Base-by-base conservation (phyloP, 1,140 invertebrate species). In the Plectus sambesii region DNA sequence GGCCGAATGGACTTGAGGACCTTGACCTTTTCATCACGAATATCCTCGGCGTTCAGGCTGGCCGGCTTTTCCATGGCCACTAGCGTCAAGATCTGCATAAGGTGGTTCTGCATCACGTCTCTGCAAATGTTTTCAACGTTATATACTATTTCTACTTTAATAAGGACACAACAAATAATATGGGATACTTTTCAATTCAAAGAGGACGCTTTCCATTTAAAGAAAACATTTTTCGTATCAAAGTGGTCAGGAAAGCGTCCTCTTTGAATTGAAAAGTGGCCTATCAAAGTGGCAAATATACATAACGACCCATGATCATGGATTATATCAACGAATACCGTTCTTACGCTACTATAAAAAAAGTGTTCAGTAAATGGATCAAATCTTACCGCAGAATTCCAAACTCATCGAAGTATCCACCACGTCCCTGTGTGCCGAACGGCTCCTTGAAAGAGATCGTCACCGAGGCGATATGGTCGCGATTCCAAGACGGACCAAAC, bases 51-150 rank as follows among this genome's bases (percentile, higher is more conserved):
- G 70, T 84, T 80, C 43, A 84, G 81, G n/a, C 84, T 83, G 0
- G 83, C 81, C n/a, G 92, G 90, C 72, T 92, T 92, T 61, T 98
- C 92, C 90, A 97, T 98, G 25, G 90, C 90, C 60, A 90, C 84
- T 45, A 98, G 73, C 23, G 85, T 90, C 1, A 98, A 72, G 59
- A 97, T 93, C 76, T 96, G 90, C 43, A 94, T 70, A 47, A 97
- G 72, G 74, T 97, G 92, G 73, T 97, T 97, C 75, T 97, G 92
- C 88, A 98, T 64, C 9, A 73, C 62, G 39, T 56, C 55, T 5
- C 3, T 9, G 20, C 29, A 39, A 38, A 12, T n/a, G n/a, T n/a
- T n/a, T n/a, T 40, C n/a, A 56, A 39, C 26, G 26, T 20, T 23
- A 40, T 29, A n/a, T 53, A 29, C 42, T 19, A 49, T 50, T n/a